Base-by-base conservation (phyloP, 2,113 vertebrate genomes). In the Paradoxurus hermaphroditus region DNA sequence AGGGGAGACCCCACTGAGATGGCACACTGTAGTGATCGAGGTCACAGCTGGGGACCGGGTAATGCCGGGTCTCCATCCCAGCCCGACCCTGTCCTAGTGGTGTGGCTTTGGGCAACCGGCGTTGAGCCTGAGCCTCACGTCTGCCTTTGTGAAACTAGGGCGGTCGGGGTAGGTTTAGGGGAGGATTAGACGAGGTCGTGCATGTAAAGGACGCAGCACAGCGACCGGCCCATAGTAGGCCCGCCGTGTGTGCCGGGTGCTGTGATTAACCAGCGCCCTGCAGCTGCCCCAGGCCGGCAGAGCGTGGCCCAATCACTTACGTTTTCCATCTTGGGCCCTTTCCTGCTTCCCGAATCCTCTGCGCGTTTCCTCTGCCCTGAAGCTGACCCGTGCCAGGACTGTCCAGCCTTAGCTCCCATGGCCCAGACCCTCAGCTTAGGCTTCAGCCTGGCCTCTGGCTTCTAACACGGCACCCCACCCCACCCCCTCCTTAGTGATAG, bases 41-140 rank as follows among this genome's bases (percentile, higher is more conserved):
- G 68, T 84, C 70, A n/a, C 1, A 11, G 44, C 63, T 29, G 13
- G 94, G 21, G 67, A 41, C 73, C 68, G 93, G 77, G 29, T 13
- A 10, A 49, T 29, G 2, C 46, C 73, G 1, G 1, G 19, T 63
- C 63, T 93, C 72, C 29, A 36, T 21, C 39, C 27, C 75, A 56
- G 23, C 34, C 44, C 3, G 0, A 4, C 14, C 4, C 0, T 2
- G 4, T 46, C 70, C 46, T 25, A n/a, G 41, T 7, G 27, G 78
- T 63, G 67, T 91, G 90, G 41, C 44, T 59, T 83, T 91, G 62
- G 90, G 46, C 23, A 93, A 56, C 81, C 0, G 25, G 68, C 84
- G 89, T 67, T n/a, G n/a, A n/a, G n/a, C n/a, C 51, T 36, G 53
- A 83, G 51, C 53, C 78, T 72, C 19, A 3, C 65, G 68, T 94